Percentiles rank a stretch among this genome's conserved stretches.
These are phyloP conservation scores for Atta cephalotes DNA, from an alignment of 1,140 invertebrate genomes.

Conservation along the genomic window DNA sequence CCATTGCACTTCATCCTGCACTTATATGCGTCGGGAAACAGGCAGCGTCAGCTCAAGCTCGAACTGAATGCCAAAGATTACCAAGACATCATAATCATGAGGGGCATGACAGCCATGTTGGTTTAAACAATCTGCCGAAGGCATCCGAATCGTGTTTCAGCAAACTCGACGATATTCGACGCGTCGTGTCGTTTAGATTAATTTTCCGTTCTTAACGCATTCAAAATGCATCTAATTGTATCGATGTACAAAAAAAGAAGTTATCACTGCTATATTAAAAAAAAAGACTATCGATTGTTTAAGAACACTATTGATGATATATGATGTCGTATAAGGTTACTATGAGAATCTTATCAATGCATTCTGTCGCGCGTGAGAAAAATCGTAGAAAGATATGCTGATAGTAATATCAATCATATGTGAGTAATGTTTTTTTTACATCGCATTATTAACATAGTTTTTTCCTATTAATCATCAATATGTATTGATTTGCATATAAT, in stretches of 20 bases:
- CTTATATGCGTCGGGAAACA: neutral
- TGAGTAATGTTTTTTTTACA: neutral
- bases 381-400: neutral
- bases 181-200: neutral
- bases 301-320: neutral
- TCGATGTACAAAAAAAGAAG: neutral
- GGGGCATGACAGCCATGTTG: neutral
- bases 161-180: conserved; percentile 5
- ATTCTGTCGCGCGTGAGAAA: neutral
- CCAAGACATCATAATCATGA: neutral
- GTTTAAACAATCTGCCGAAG: neutral
- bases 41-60: neutral
- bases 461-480: neutral
- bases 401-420: neutral
- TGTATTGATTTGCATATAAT: neutral
- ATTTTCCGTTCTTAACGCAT: neutral
- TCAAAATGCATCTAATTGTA: neutral
- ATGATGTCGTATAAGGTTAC: neutral
- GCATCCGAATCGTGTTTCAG: neutral
- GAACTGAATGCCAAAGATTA: neutral
- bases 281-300: neutral
- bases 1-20: neutral
- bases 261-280: neutral
- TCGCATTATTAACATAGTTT: neutral
- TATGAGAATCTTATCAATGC: conserved; percentile 8